phyloP scores from a whole-genome alignment of 2,888 invertebrate genomes.

The Marasmarcha lunaedactyla region DNA sequence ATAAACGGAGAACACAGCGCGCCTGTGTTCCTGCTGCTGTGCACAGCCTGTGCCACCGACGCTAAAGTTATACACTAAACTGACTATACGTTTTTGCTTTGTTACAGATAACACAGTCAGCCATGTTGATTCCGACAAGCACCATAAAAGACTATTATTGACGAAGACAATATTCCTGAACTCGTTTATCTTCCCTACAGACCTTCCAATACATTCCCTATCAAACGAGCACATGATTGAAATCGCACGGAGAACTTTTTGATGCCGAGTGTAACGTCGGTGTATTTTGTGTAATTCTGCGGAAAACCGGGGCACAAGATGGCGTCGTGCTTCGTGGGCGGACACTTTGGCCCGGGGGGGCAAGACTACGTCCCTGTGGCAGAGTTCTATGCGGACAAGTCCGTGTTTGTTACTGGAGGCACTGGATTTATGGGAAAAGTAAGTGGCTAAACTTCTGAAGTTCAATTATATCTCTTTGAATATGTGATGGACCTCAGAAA shows the following conservation, averaged over 20 bases:
- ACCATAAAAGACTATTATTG: constrained; percentile 8
- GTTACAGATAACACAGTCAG: constrained; percentile 7
- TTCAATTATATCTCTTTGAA: too few relatives aligned
- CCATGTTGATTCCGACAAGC: not conserved
- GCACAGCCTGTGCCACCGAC: too few relatives aligned
- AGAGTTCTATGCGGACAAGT: constrained; percentile 78
- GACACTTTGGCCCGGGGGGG: constrained; percentile 32
- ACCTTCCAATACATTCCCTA: too few relatives aligned
- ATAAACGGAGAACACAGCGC: too few relatives aligned
- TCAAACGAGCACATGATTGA: too few relatives aligned
- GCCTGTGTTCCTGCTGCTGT: too few relatives aligned
- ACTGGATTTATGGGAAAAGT: constrained; percentile 92
- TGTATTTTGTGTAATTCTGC: too few relatives aligned
- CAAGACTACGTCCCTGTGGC: constrained; percentile 67
- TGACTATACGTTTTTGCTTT: constrained; percentile 3
- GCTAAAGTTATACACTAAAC: too few relatives aligned
- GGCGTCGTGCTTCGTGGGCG: constrained; percentile 50
- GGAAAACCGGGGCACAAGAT: constrained; percentile 26
- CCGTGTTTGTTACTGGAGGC: constrained; percentile 85
- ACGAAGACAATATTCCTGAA: constrained; percentile 2
- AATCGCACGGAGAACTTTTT: too few relatives aligned
- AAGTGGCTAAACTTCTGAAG: constrained; percentile 11
- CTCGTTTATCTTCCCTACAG: too few relatives aligned
- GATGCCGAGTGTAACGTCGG: too few relatives aligned
- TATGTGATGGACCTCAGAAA: too few relatives aligned